Percentiles rank a stretch among this genome's conserved stretches.
phyloP scores from a whole-genome alignment of 1,140 invertebrate genomes.

The Euwallacea similis region DNA sequence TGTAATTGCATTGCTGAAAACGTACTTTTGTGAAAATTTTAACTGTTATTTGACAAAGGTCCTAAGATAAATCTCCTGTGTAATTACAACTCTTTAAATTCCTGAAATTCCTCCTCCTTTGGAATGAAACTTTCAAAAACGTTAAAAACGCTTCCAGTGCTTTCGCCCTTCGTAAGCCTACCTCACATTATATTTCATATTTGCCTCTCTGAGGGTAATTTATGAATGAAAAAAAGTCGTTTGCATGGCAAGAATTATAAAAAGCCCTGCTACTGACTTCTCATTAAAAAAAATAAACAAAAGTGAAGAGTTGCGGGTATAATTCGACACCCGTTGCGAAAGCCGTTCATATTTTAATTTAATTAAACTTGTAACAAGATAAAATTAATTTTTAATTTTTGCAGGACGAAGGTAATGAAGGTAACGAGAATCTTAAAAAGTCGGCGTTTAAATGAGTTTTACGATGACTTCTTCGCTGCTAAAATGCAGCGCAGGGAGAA shows the following conservation, averaged over 20 bases:
- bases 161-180: no score
- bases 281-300: conserved; percentile 26
- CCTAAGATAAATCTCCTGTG: no score
- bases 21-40: no score
- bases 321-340: conserved; percentile 46
- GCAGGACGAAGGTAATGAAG: conserved; percentile 46
- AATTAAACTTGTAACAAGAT: conserved; percentile 52
- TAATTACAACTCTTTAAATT: no score
- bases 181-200: no score
- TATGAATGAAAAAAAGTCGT: background rate
- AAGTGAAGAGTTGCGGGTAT: conserved; percentile 36
- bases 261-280: conserved; percentile 4
- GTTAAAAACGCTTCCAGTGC: no score
- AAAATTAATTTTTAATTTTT: conserved; percentile 52
- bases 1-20: no score
- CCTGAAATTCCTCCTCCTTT: no score
- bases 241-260: background rate
- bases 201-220: background rate
- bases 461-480: conserved; percentile 45
- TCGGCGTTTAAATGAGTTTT: conserved; percentile 44
- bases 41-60: no score
- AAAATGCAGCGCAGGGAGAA: conserved; percentile 43
- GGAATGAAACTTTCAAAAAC: no score
- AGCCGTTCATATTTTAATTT: conserved; percentile 50
- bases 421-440: conserved; percentile 46